Base-by-base conservation (phyloP, 2,113 vertebrate genomes). In the Peromyscus californicus region DNA sequence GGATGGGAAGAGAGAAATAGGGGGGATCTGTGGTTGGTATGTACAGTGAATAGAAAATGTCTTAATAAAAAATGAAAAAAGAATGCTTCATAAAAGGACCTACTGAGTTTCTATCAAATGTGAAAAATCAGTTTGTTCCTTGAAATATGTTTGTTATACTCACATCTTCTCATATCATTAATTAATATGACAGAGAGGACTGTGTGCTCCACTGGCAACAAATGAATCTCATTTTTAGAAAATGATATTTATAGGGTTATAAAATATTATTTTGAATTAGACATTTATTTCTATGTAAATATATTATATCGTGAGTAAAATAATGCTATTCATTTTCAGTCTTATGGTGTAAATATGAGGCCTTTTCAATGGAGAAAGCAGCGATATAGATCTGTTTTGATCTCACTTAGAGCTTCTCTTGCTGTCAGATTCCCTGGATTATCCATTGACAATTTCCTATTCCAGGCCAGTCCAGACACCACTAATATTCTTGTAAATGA, bases 401-500 rank as follows among this genome's bases (percentile, higher is more conserved):
- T 48, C 63, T 21, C 63, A 69, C 10, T 67, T 33, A 33, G 29
- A 48, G 10, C 29, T 48, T 69, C 26, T 86, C 15, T 86, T 48
- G 42, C 29, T 85, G 24, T 19, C 15, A 6, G 15, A 4, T 67
- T 7, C 22, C 42, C 5, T 21, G 39, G 61, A 69, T 86, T 33
- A 51, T 2, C 21, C 24, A 48, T 19, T n/a, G n/a, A 74, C 36
- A 0, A 7, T 89, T 90, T 93, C n/a, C 65, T 69, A 86, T 61
- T 26, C 48, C 17, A 85, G 70, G 5, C 3, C 24, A 45, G n/a
- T 1, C 16, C 45, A n/a, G 26, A 15, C 1, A 67, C 0, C 0
- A 16, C 65, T 94, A 76, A 83, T 29, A n/a, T 19, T 57, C 42
- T 12, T 61, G 21, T n/a, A 61, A 88, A 7, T 39, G 16, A 80